Base-by-base conservation (phyloP, 2,888 invertebrate species). In the Cepaea hortensis region DNA sequence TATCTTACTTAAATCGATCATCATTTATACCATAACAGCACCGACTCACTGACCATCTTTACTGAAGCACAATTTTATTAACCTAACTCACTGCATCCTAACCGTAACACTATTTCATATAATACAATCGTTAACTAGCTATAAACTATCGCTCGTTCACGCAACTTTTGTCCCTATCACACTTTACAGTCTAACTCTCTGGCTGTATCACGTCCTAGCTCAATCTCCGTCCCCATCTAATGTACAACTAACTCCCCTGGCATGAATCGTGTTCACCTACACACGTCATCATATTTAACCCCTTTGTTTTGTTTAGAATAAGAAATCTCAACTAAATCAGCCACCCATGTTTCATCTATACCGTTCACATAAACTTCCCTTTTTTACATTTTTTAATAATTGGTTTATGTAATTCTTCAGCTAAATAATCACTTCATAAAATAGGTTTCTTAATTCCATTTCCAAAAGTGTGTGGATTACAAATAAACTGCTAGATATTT, bases 241-340 rank as follows among this genome's bases (percentile, higher is more conserved):
- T 20, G 6, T 20, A 1, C 20, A 20, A 70, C n/a, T n/a, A 70
- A 20, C 70, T n/a, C 13, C n/a, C 15, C 70, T 15, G 1, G 3
- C n/a, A 20, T 70, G n/a, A 15, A 20, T 7, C 13, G n/a, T 20
- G n/a, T n/a, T 20, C n/a, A 15, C 7, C 13, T 70, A 70, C 13
- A 15, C 7, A n/a, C n/a, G 3, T 20, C 13, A 20, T 1, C 6
- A 48, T 46, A 75, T 72, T 72, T 72, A 23, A 20, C 13, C 9
- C 55, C 46, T 77, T 77, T 77, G 4, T 77, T 77, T 23, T 75
- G 75, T 75, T 75, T 75, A 46, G 75, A 75, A 46, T 15, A 75
- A 23, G 46, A 46, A 46, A 46, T 46, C 75, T 75, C 75, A 75
- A 75, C 48, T 35, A 75, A 2, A 75, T 75, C 75, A 75, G 75